phyloP scores from a whole-genome alignment of 2,113 vertebrate genomes.

The Delphinus delphis region DNA sequence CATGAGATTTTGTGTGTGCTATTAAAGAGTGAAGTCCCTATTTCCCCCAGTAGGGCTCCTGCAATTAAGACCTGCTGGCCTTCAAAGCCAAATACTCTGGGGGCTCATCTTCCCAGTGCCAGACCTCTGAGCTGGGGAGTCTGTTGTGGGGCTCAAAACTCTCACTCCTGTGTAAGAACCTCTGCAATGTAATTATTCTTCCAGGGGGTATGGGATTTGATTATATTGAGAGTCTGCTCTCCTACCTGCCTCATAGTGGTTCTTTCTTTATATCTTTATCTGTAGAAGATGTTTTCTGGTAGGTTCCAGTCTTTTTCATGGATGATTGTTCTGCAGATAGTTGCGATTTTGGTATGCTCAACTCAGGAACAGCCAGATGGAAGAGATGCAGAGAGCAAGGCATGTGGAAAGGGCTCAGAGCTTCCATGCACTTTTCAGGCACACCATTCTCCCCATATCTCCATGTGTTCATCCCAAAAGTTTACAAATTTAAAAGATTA shows the following conservation, averaged over 20 bases:
- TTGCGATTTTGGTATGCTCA: not conserved
- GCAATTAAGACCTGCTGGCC: no score
- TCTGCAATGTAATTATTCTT: no score
- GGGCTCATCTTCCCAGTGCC: no score
- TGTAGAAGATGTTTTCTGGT: not conserved
- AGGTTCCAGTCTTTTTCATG: not conserved
- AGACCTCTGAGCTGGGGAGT: no score
- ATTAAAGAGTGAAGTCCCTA: no score
- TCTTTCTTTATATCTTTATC: not conserved
- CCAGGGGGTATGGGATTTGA: not conserved
- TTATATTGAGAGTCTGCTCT: not conserved
- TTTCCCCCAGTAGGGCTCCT: no score
- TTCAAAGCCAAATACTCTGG: no score
- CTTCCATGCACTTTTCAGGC: not conserved
- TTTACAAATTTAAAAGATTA: not conserved
- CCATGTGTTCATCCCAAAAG: not conserved
- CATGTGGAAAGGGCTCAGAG: not conserved
- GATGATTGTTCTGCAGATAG: not conserved
- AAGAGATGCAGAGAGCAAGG: not conserved
- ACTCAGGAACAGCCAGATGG: not conserved
- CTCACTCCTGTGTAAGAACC: no score
- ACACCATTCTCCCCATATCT: not conserved
- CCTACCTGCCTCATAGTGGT: not conserved
- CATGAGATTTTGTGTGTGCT: no score
- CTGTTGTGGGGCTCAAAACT: no score